Conservation (phyloP, 2,113 vertebrate species). For the Bagarius yarrelli region DNA sequence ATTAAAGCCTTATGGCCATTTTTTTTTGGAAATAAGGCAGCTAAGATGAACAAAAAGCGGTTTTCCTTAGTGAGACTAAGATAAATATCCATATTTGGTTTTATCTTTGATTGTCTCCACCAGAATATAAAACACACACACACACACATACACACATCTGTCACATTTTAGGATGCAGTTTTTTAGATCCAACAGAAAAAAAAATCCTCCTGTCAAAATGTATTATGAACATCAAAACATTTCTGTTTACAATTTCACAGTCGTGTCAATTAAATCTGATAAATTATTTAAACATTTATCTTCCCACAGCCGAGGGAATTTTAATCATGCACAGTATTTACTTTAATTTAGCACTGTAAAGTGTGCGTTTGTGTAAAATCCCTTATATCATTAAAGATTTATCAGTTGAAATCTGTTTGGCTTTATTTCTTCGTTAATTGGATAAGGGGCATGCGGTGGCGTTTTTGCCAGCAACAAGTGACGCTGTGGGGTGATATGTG, state of each 20-base stretch:
- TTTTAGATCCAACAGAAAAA: constrained; percentile 71
- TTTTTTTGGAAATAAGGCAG: neutral
- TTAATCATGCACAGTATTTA: constrained; percentile 96
- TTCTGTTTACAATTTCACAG: constrained; percentile 86
- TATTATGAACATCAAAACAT: constrained; percentile 86
- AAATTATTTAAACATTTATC: constrained; percentile 92
- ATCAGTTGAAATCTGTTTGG: constrained; percentile 93
- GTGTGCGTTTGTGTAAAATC: constrained; percentile 94
- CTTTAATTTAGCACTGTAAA: constrained; percentile 96
- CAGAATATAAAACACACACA: neutral
- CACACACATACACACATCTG: constrained; percentile 5
- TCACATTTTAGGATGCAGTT: constrained; percentile 44
- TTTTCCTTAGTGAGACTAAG: neutral
- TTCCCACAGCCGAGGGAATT: constrained; percentile 82
- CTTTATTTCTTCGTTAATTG: constrained; percentile 90
- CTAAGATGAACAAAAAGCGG: neutral
- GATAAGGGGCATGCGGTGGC: constrained; percentile 74
- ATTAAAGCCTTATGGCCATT: no score
- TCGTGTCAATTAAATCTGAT: constrained; percentile 85
- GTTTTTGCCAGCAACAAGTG: constrained; percentile 54
- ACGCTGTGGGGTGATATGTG: constrained; percentile 21
- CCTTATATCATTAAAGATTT: constrained; percentile 97
- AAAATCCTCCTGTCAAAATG: constrained; percentile 71
- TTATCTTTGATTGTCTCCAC: no score
- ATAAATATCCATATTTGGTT: neutral